phyloP scores from a whole-genome alignment of 2,113 vertebrate species.

The Melanerpes formicivorus region DNA sequence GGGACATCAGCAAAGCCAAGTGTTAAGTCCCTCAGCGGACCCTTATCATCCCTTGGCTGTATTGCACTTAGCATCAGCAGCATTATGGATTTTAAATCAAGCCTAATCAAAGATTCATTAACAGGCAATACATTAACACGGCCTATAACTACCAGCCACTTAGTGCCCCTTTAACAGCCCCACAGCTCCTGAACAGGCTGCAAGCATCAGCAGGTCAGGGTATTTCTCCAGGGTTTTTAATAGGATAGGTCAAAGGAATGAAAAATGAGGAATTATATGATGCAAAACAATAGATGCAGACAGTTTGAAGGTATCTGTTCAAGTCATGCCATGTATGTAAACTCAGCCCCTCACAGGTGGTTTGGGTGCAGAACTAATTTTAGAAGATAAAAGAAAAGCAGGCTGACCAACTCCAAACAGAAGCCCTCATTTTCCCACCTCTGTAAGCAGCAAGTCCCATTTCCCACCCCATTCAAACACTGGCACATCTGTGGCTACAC shows the following conservation, averaged over 20 bases:
- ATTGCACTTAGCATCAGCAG: conserved; percentile 14
- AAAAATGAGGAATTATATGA: not conserved
- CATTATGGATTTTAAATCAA: conserved; percentile 69
- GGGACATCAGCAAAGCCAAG: not conserved
- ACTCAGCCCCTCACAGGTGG: not conserved
- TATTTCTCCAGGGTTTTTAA: conserved; percentile 23
- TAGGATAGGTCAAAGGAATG: not conserved
- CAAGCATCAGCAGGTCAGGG: not conserved
- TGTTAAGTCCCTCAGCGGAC: conserved; percentile 44
- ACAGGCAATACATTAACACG: conserved; percentile 53
- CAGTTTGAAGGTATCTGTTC: fast-evolving
- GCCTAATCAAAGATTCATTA: conserved; percentile 72
- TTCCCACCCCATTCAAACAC: not conserved
- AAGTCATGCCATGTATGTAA: not conserved
- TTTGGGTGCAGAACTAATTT: not conserved
- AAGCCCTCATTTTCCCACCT: not conserved
- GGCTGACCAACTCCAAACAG: not conserved
- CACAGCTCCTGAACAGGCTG: not conserved
- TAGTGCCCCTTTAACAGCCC: not conserved
- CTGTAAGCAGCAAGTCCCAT: not conserved
- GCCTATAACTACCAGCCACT: not conserved
- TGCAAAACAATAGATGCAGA: not conserved
- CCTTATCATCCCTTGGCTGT: not conserved
- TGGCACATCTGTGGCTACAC: not conserved
- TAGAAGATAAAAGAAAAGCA: not conserved